Base-by-base conservation (phyloP, 1,140 invertebrate genomes). In the Pentalonia nigronervosa region DNA sequence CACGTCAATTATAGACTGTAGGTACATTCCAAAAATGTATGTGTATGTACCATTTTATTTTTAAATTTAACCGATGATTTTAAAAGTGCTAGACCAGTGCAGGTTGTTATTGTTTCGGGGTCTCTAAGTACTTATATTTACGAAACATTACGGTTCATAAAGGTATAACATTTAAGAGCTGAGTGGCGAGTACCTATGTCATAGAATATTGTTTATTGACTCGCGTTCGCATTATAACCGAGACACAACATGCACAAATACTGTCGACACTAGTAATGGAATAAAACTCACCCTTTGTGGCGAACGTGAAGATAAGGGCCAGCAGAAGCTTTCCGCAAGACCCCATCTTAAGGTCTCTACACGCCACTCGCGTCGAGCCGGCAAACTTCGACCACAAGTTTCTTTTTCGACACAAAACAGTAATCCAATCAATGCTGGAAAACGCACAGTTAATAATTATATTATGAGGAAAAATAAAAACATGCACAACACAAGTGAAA, bases 311-410 rank as follows among this genome's bases (percentile, higher is more conserved):
- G 87, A 88, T 50, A 50, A 88, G 45, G 30, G 87, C 87, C 47
- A 88, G 87, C 87, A 88, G 47, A 88, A 88, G n/a, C 48, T 34
- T 88, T 50, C 87, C 87, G 87, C 87, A 88, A 48, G 48, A 88
- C 87, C 87, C 87, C 87, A 88, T 88, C 47, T 17, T 88, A 11
- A 88, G 87, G 87, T 34, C n/a, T 88, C 48, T 34, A 48, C 87
- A 20, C 17, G 45, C 47, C 87, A 88, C 47, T 50, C 30, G 87
- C 21, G 20, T 23, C n/a, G 87, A n/a, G 23, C 45, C 1, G 36
- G 25, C 45, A 86, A 47, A 53, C 50, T 21, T 53, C 21, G 50
- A 53, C 23, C 50, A 53, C 50, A 7, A 53, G 50, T 53, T 53
- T 53, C 3, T 53, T 53, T 23, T 45, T 47, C 23, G 25, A 86